Evolutionary conservation across 2,113 vertebrate genomes (phyloP).

Genomic region (Urocynchramus pylzowi): DNA sequence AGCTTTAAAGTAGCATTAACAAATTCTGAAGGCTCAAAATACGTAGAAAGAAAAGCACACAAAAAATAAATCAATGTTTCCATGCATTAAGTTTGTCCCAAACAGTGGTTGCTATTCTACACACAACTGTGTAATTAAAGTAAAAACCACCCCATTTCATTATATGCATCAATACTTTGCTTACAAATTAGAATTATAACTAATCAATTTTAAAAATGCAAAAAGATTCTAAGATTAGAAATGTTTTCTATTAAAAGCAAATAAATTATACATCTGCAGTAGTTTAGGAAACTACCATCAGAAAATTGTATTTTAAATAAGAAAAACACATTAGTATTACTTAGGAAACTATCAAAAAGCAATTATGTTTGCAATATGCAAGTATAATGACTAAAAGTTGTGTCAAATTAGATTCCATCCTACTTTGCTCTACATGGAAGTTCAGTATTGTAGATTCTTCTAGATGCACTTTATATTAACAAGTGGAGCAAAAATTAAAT

Average conservation of each 20-base stretch:
- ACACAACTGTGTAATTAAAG: background rate
- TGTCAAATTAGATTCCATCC: background rate
- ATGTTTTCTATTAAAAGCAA: background rate
- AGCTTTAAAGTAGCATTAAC: background rate
- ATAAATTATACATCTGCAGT: background rate
- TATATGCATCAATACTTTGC: background rate
- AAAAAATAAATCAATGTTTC: background rate
- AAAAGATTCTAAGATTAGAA: background rate
- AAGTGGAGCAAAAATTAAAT: background rate
- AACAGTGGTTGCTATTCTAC: background rate
- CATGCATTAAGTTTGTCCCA: background rate
- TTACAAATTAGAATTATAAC: background rate
- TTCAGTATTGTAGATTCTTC: background rate
- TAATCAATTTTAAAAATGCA: background rate
- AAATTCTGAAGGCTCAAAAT: background rate
- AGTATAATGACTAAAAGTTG: background rate
- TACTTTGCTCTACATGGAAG: background rate
- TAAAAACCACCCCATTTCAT: background rate
- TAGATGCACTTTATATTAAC: background rate
- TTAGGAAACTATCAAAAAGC: background rate
- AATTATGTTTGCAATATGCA: background rate
- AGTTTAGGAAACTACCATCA: background rate
- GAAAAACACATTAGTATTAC: background rate
- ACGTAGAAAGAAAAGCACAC: background rate
- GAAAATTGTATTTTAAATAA: background rate